Percentiles rank a stretch among this genome's conserved stretches.
phyloP scores from a whole-genome alignment of 2,797 vertebrate species.

The Avahi laniger region DNA sequence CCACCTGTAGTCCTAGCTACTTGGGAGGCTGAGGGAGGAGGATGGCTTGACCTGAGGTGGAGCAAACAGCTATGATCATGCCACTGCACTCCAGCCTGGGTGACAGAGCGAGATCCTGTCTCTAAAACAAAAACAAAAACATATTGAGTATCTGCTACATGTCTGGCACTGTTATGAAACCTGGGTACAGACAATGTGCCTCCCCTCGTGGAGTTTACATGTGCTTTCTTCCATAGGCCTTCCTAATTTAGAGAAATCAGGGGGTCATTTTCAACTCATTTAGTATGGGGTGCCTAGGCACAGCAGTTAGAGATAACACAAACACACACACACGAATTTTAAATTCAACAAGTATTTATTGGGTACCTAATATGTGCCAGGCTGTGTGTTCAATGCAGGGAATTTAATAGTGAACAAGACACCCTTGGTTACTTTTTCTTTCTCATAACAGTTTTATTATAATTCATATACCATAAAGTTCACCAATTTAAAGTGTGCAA shows the following conservation, averaged over 20 bases:
- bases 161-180: background rate
- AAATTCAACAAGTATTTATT: background rate
- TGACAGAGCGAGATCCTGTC: too few relatives aligned
- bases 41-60: too few relatives aligned
- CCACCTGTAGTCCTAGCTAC: too few relatives aligned
- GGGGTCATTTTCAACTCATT: background rate
- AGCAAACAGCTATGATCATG: too few relatives aligned
- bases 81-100: too few relatives aligned
- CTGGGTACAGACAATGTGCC: background rate
- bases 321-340: background rate
- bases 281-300: background rate
- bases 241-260: slow-evolving; percentile 25
- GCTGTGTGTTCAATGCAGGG: background rate
- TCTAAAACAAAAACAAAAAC: too few relatives aligned
- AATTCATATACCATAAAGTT: background rate
- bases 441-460: background rate
- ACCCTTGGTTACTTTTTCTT: background rate
- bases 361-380: background rate
- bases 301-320: background rate
- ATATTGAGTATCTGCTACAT: background rate
- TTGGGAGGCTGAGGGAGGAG: too few relatives aligned
- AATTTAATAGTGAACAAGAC: slow-evolving; percentile 8
- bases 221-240: background rate
- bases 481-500: background rate
- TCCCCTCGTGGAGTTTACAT: background rate